Base-by-base conservation (phyloP, 2,888 invertebrate species). In the Agrochola macilenta region DNA sequence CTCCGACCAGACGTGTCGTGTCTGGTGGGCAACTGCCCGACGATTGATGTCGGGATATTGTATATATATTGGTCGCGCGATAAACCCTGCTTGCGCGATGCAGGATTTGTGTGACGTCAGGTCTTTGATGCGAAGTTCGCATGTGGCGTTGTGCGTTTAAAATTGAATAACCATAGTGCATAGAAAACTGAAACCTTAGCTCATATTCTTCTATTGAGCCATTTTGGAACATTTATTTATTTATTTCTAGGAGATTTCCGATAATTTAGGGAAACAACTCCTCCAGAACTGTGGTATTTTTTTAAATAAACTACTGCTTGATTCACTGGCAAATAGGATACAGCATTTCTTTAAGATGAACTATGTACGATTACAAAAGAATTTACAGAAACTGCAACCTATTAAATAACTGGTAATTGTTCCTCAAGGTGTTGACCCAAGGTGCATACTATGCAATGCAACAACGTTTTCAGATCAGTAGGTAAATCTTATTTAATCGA, bases 401-500 rank as follows among this genome's bases (percentile, higher is more conserved):
- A 8, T 52, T 30, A n/a, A 43, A 17, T 5, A 64, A 46, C 14
- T 11, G 5, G 11, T 72, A 54, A 39, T 54, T 49, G 12, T 8
- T 9, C 17, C 0, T 5, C 11, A 23, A 49, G 60, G 17, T 49
- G 17, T 60, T 3, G 9, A 17, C 9, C n/a, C 30, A 49, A 57
- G 23, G 17, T 58, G 23, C 30, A 64, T 49, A 30, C 14, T 66
- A 46, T 57, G 26, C 9, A 63, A 58, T 52, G 23, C 52, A 80
- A 78, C 17, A 74, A 20, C 8, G 17, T 58, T 77, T 71, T 72
- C 61, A 63, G 70, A 64, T 77, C 61, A 69, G 71, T 49, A 30
- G 52, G 52, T 75, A 78, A 78, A 64, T 73, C 43, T 69, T 74
- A 63, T 82, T 75, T 64, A 85, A 74, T 65, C 64, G 20, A 69